Evolutionary conservation across 37 sponge, comb jelly and placozoan genomes (phyloP), one percentile per base, ranked within the genome.

Genomic region (Mnemiopsis leidyi): DNA sequence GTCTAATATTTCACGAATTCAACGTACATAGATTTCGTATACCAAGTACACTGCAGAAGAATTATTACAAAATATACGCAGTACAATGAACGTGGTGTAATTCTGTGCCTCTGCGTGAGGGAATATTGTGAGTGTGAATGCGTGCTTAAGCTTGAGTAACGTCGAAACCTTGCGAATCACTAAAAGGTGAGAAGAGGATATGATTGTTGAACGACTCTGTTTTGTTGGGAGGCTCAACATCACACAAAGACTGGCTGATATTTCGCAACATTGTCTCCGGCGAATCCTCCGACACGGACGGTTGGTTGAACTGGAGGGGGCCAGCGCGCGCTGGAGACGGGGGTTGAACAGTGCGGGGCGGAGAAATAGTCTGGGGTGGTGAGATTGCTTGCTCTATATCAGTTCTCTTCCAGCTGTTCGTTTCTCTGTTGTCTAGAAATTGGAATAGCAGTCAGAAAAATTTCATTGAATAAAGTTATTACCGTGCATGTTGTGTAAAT

Each of bases 341-440:
- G 35, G 21, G 79, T 32, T 34, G 35, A 2, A 32, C 0, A 9
- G 36, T 18, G 35, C 7, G 79, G 16, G 20, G 32, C 33, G 34
- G 79, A 1, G 34, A 16, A 18, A 34, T 77, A 21, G 32, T 32
- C 36, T 16, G 79, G 9, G 79, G 79, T 20, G 36, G 32, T 13
- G 36, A 32, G 36, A 28, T 0, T 32, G 79, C 20, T 23, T 29
- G 29, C 23, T 71, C 73, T 3, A 25, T 30, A 5, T 31, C 79
- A 5, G 79, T 77, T 36, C 79, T 77, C 36, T 77, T 77, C 79
- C 79, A 77, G 79, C 79, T 77, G 79, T 77, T 77, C 3, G 79
- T 34, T 77, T 77, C 79, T 77, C 79, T 77, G 79, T 77, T 77
- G 79, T 77, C 79, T 77, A 36, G n/a, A n/a, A n/a, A n/a, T n/a